Percentiles rank a stretch among this genome's conserved stretches.
phyloP scores from a whole-genome alignment of 2,888 invertebrate species.

The Didymodactylos carnosus region DNA sequence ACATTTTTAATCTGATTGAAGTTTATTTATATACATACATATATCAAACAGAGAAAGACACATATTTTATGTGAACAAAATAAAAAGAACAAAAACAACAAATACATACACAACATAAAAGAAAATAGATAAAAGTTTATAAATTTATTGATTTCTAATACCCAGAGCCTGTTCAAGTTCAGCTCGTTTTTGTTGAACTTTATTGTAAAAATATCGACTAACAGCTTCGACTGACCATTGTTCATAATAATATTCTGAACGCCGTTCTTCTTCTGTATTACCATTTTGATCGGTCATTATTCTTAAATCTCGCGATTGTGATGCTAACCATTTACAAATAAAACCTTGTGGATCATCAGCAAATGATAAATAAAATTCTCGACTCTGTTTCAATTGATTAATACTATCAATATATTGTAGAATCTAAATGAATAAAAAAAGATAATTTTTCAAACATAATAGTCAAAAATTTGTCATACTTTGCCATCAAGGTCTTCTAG shows the following conservation, averaged over 20 bases:
- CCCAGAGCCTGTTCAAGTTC: conserved; percentile 70
- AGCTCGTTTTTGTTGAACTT: conserved; percentile 65
- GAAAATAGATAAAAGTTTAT: neutral
- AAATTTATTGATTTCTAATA: conserved; percentile 39
- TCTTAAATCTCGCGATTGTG: conserved; percentile 83
- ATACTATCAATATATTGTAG: conserved; percentile 90
- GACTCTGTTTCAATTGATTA: conserved; percentile 83
- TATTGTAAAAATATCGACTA: conserved; percentile 74
- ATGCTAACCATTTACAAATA: conserved; percentile 92
- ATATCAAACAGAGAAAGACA: too few species aligned
- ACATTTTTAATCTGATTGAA: too few species aligned
- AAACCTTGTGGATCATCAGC: conserved; percentile 95
- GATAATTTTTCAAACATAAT: neutral
- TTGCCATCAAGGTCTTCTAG: conserved; percentile 15
- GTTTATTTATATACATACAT: too few species aligned
- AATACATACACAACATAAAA: too few species aligned
- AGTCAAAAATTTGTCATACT: conserved; percentile 50
- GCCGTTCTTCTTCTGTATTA: conserved; percentile 71
- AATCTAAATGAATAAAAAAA: neutral
- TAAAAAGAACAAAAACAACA: too few species aligned
- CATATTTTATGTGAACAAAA: too few species aligned
- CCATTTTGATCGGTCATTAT: conserved; percentile 51
- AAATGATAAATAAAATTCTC: conserved; percentile 94
- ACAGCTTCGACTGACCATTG: conserved; percentile 78
- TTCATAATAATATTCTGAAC: conserved; percentile 65